phyloP scores from a whole-genome alignment of 2,113 vertebrate species.

The Corythoichthys intestinalis region DNA sequence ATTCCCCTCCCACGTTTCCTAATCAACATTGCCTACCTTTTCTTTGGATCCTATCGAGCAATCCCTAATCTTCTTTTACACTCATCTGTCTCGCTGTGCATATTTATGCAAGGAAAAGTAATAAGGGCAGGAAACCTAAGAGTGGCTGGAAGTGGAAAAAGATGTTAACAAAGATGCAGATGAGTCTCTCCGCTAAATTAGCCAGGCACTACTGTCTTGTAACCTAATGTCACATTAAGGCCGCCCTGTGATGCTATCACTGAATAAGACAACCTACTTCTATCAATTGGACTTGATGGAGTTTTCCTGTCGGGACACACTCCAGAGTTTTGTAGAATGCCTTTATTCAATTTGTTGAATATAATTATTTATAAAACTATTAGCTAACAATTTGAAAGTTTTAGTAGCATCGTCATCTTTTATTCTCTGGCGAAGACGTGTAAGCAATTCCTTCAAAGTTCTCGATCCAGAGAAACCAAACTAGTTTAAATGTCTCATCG shows the following conservation, averaged over 20 bases:
- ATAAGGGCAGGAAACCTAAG: not conserved
- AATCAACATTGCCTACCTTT: constrained; percentile 17
- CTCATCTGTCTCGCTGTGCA: not conserved
- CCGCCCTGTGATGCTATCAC: not conserved
- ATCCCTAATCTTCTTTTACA: not conserved
- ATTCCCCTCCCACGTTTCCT: constrained; percentile 27
- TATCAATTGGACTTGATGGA: not conserved
- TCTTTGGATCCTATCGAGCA: not conserved
- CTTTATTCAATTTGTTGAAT: not conserved
- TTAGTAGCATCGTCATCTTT: not conserved
- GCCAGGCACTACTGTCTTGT: not conserved
- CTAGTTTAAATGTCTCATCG: not conserved
- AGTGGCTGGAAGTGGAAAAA: not conserved
- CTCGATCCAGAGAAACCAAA: not conserved
- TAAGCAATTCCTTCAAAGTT: not conserved
- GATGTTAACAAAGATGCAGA: not conserved
- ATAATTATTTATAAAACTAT: no score
- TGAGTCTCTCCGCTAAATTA: constrained; percentile 8
- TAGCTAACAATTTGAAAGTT: not conserved
- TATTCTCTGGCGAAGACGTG: not conserved
- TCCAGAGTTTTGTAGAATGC: not conserved
- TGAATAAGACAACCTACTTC: constrained; percentile 10
- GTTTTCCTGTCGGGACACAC: not conserved
- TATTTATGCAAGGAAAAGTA: not conserved
- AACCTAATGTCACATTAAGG: constrained; percentile 21